Percentiles rank a stretch among this genome's conserved stretches.
phyloP scores from a whole-genome alignment of 2,113 vertebrate species.

The Andinoacara biseriatus region DNA sequence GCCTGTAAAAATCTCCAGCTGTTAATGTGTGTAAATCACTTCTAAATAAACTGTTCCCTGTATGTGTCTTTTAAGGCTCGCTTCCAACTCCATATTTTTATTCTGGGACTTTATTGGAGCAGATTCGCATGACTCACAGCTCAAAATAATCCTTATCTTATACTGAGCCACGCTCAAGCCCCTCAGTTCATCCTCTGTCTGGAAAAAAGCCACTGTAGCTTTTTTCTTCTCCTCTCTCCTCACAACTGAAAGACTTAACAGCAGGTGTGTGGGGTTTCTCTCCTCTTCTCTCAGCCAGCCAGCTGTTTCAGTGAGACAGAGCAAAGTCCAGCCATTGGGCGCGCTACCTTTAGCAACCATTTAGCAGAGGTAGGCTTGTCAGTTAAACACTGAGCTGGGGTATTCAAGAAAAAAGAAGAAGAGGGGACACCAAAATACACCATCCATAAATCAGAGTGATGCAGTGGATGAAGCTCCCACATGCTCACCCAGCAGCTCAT shows the following conservation, averaged over 20 bases:
- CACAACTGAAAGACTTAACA: not conserved
- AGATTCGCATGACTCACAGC: not conserved
- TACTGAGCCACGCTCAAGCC: not conserved
- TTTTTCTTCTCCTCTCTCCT: not conserved
- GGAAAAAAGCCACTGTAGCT: not conserved
- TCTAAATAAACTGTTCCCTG: not conserved
- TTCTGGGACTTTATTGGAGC: not conserved
- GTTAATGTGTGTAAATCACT: slow-evolving; percentile 10
- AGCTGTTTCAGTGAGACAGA: not conserved
- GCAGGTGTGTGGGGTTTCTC: not conserved
- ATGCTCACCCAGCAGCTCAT: not conserved
- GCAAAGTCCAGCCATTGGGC: not conserved
- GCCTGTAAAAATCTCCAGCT: not conserved
- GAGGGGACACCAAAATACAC: not conserved
- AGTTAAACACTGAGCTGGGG: not conserved
- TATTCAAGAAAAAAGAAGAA: not conserved
- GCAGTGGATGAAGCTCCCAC: not conserved
- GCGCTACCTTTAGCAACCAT: not conserved
- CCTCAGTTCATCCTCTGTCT: not conserved
- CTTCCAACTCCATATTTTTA: not conserved
- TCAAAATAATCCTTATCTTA: not conserved
- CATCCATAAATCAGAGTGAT: not conserved
- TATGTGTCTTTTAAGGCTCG: not conserved
- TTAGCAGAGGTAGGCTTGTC: not conserved
- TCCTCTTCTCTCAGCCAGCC: not conserved